Base-by-base conservation (phyloP, 2,113 vertebrate species). In the Zosterops japonicus region DNA sequence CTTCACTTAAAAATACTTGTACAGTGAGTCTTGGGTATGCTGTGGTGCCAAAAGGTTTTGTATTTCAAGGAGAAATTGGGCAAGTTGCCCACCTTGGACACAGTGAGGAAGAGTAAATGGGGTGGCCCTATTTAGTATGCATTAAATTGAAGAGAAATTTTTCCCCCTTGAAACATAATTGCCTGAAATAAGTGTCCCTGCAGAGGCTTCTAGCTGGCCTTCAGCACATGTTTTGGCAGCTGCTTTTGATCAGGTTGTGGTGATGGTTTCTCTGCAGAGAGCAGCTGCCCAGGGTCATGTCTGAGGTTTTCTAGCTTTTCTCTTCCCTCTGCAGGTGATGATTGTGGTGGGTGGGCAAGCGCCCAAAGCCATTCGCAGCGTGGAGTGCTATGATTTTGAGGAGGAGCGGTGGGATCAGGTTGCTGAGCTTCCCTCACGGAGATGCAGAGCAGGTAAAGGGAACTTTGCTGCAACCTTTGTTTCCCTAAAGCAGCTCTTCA, bases 271-370 rank as follows among this genome's bases (percentile, higher is more conserved):
- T 87, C 70, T 89, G 67, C 17, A 55, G 82, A 49, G 56, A 76
- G 49, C 39, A 52, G 76, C 88, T 88, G 44, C 75, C 53, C 3
- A 5, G 44, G 81, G 63, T 77, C 39, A 10, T 59, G 46, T 28
- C 56, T 57, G 53, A 70, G 52, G 59, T 90, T 72, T 59, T 76
- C 67, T 22, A 42, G 25, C 47, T 63, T 41, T 96, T 29, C 8
- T 42, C 39, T 95, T 95, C 83, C 94, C 60, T 96, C 57, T 92
- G 68, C 97, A 99, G 99, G 99, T 99, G 96, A 99, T 99, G 99
- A 99, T 99, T 3, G 99, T 99, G 93, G 99, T 99, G 67, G 99
- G 99, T 1, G 99, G 99, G 42, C 99, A 99, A 96, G 99, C 99
- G 0, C 99, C 99, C 28, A 99, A 99, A 97, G 99, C 99, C 44